Evolutionary conservation across 2,797 vertebrate genomes (phyloP), one percentile per base, ranked within the genome.

Genomic region (Thripadectes ignobilis): DNA sequence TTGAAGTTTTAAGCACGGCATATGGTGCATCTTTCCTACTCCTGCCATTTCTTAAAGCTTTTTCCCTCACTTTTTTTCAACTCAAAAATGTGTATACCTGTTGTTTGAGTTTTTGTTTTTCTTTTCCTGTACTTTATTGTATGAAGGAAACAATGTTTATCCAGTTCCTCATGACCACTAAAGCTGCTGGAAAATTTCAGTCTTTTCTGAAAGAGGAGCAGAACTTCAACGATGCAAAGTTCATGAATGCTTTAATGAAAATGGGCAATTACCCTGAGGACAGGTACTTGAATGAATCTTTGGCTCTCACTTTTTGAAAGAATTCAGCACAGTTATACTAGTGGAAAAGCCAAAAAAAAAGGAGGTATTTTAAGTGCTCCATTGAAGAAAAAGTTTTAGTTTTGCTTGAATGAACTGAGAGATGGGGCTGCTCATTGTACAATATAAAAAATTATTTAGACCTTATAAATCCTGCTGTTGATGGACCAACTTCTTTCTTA

Each of bases 391-490:
- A 75, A 61, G 15, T 9, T 45, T 45, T 32, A 29, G 29, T 61
- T 78, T 83, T 55, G 4, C 38, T 65, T 34, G 3, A 72, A n/a
- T 0, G 0, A 86, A 9, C 7, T 51, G 43, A 75, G 69, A 75
- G 14, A 54, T 24, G 26, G 15, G 21, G 73, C 4, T 39, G 6
- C 12, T 65, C 41, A 9, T 51, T 59, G 36, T n/a, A 85, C n/a
- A 52, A 79, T 32, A 67, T 14, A 10, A 26, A 68, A 48, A 30
- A 62, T 6, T 55, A 76, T 66, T 54, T 55, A 48, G 39, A 54
- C 24, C 3, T 63, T 34, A 34, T 19, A 72, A 69, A 73, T 43
- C 46, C 51, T 65, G 30, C n/a, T 59, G 7, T 15, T 76, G 46
- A n/a, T 81, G n/a, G 29, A 91, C 41, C 0, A 1, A 38, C 17